Evolutionary conservation across 1,140 invertebrate genomes (phyloP).

Genomic region (Leptopilina clavipes): DNA sequence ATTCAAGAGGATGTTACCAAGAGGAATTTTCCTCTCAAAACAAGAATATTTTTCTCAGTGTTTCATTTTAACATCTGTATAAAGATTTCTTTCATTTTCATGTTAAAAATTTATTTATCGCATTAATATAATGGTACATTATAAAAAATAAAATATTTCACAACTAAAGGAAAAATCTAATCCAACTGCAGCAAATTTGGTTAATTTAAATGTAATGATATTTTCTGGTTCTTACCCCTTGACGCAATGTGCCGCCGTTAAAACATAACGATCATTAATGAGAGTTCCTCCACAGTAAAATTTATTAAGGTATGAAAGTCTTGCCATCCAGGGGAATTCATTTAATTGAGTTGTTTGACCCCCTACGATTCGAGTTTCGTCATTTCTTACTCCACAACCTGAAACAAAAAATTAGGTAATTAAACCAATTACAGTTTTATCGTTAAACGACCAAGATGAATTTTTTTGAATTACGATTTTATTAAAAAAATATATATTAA

Average conservation of each 20-base stretch:
- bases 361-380: slow-evolving; percentile 86
- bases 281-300: slow-evolving; percentile 91
- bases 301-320: slow-evolving; percentile 85
- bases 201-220: background rate
- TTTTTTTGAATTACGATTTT: too few species aligned
- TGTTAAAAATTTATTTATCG: too few species aligned
- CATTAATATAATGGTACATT: too few species aligned
- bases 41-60: too few species aligned
- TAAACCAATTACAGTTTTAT: slow-evolving; percentile 29
- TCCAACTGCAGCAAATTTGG: too few species aligned
- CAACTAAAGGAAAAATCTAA: too few species aligned
- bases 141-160: too few species aligned
- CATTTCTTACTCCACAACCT: slow-evolving; percentile 88
- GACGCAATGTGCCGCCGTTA: slow-evolving; percentile 89
- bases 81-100: too few species aligned
- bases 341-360: slow-evolving; percentile 82
- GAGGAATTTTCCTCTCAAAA: too few species aligned
- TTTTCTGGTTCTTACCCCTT: slow-evolving; percentile 80
- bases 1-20: too few species aligned
- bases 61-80: too few species aligned
- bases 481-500: too few species aligned
- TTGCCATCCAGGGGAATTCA: slow-evolving; percentile 89
- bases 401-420: slow-evolving; percentile 47
- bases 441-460: background rate
- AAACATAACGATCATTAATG: slow-evolving; percentile 87